A percentile compares a stretch with the other conserved stretches of the same genome.
These are phyloP conservation scores for Augiades crinisus DNA, from an alignment of 2,888 invertebrate species.

Conservation along the genomic window DNA sequence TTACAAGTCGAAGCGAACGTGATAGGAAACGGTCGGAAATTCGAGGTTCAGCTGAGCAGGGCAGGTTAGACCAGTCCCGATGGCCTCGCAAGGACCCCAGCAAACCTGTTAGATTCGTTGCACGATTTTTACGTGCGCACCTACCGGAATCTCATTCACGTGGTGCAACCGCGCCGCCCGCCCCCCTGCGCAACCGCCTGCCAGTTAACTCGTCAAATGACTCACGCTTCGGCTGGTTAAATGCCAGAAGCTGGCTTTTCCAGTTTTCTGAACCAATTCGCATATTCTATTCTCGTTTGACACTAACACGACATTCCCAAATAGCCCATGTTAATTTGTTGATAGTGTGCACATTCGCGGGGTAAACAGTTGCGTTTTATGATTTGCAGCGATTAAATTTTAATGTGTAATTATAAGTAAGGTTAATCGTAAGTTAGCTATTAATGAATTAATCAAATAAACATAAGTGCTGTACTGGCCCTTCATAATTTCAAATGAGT, in stretches of 20 bases:
- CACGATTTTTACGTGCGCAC: constrained; percentile 82
- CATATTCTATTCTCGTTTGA: constrained; percentile 62
- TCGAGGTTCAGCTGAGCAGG: constrained; percentile 75
- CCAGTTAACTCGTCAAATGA: constrained; percentile 79
- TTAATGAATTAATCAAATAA: too few relatives aligned
- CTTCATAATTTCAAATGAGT: too few relatives aligned
- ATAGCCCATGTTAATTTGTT: constrained; percentile 35
- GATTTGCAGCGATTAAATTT: neutral
- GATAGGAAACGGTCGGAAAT: constrained; percentile 76
- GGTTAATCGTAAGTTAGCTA: too few relatives aligned
- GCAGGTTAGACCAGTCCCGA: constrained; percentile 81
- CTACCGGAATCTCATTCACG: constrained; percentile 80
- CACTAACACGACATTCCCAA: constrained; percentile 42
- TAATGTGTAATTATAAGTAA: too few relatives aligned
- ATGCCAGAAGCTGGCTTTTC: constrained; percentile 78
- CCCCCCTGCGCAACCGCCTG: constrained; percentile 54
- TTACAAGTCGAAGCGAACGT: constrained; percentile 56
- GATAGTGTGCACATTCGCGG: neutral
- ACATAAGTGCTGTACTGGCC: too few relatives aligned
- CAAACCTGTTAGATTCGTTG: constrained; percentile 82
- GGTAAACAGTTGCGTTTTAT: neutral
- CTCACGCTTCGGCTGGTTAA: constrained; percentile 75
- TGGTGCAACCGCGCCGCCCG: constrained; percentile 64
- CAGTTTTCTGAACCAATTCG: constrained; percentile 76
- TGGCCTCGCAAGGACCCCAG: constrained; percentile 80